Evolutionary conservation across 2,888 invertebrate species (phyloP).

Genomic region (Halocaridina rubra): DNA sequence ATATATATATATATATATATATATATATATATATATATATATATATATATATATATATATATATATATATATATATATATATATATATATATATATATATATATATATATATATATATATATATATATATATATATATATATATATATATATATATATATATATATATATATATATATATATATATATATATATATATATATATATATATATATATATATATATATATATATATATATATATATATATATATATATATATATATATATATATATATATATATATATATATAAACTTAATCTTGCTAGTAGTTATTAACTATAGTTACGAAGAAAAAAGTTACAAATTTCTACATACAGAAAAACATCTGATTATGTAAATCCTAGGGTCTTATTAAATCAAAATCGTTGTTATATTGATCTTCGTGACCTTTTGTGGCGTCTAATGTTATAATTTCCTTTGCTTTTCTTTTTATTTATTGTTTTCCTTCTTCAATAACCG

Average conservation of each 20-base stretch:
- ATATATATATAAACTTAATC: not conserved
- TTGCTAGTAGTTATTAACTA: not conserved
- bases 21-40: not conserved
- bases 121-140: not conserved
- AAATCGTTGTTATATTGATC: too few species aligned
- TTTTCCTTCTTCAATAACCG: too few species aligned
- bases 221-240: constrained; percentile 33
- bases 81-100: not conserved
- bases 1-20: not conserved
- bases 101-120: not conserved
- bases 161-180: not conserved
- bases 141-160: not conserved
- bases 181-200: not conserved
- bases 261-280: not conserved
- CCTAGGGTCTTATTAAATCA: too few species aligned
- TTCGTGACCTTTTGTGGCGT: too few species aligned
- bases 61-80: not conserved
- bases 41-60: not conserved
- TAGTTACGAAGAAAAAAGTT: too few species aligned
- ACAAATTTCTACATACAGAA: too few species aligned
- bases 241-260: constrained; percentile 35
- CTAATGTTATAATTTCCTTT: too few species aligned
- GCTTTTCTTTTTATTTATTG: too few species aligned
- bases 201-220: constrained; percentile 24
- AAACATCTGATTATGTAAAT: too few species aligned